Conservation (phyloP, 2,797 vertebrate species). For the Taeniopygia guttata region DNA sequence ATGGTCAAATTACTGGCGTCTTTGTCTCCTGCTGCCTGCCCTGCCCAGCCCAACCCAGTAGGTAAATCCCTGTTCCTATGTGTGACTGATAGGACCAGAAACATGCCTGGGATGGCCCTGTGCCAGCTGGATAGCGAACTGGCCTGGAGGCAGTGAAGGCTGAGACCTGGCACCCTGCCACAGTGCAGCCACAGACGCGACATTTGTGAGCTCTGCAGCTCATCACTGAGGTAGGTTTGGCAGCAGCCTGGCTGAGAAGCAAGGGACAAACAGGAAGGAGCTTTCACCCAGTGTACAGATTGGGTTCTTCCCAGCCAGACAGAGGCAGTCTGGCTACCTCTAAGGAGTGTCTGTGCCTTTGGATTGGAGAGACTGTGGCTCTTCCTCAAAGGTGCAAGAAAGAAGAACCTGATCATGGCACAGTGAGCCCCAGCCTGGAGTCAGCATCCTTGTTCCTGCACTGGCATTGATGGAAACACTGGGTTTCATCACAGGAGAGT, state of each 20-base stretch:
- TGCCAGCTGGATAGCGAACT: not conserved
- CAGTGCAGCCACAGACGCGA: rapidly evolving
- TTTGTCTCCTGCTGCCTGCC: not conserved
- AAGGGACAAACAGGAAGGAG: not conserved
- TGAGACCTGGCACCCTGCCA: not conserved
- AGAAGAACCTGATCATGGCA: rapidly evolving
- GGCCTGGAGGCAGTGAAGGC: not conserved
- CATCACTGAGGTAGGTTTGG: rapidly evolving
- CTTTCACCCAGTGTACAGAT: not conserved
- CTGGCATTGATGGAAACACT: not conserved
- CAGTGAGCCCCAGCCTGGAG: not conserved
- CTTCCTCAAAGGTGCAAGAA: not conserved
- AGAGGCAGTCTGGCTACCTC: not conserved
- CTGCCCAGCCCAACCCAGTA: not conserved
- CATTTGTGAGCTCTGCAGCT: not conserved
- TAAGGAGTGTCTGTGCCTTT: not conserved
- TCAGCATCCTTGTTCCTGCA: not conserved
- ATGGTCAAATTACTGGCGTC: not conserved
- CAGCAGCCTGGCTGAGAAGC: not conserved
- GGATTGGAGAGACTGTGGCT: not conserved
- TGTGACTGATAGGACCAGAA: not conserved
- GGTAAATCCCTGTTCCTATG: not conserved
- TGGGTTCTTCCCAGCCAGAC: not conserved
- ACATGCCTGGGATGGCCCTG: rapidly evolving
- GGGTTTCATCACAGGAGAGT: not conserved